Evolutionary conservation across 2,797 vertebrate species (phyloP), one percentile per base, ranked within the genome.

Genomic region (Sebastes dallii): DNA sequence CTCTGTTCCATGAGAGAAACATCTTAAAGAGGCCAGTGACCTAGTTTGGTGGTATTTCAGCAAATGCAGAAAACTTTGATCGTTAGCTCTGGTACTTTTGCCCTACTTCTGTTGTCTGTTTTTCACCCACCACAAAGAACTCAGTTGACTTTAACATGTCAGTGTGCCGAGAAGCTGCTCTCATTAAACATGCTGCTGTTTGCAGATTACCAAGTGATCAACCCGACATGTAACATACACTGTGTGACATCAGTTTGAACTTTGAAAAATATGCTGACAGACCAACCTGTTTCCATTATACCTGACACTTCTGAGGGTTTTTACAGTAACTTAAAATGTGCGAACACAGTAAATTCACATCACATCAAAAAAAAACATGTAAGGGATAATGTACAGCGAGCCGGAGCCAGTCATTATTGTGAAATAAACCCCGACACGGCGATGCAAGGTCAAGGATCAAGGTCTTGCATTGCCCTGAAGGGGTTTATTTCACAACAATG

Each of bases 41-140:
- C 95, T 94, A 96, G 39, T 93, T 96, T 80, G 78, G 94, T 91
- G 93, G 94, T 89, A 82, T 94, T 88, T 78, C 61, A 72, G 18
- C 39, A 75, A 70, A 72, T 22, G 56, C 46, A 88, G 66, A 90
- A 10, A 80, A 81, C 85, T 85, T 86, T 80, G 78, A 89, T 75
- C n/a, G 2, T 78, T n/a, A 22, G 20, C 52, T 64, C 88, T 25
- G 73, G 60, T 22, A 75, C 42, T 66, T 78, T 18, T 88, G 94
- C 58, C 82, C 95, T 89, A 93, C 76, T 93, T 95, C 6, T 62
- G 75, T 54, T 80, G 64, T 66, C 65, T 75, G 79, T 78, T 88
- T 87, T 78, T 87, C 61, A 10, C 66, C 90, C 83, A 93, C 88
- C 89, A 83, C 85, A 87, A 81, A 54, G 75, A 12, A 12, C 32